phyloP scores from a whole-genome alignment of 2,888 invertebrate species.

The Penaeus monodon region DNA sequence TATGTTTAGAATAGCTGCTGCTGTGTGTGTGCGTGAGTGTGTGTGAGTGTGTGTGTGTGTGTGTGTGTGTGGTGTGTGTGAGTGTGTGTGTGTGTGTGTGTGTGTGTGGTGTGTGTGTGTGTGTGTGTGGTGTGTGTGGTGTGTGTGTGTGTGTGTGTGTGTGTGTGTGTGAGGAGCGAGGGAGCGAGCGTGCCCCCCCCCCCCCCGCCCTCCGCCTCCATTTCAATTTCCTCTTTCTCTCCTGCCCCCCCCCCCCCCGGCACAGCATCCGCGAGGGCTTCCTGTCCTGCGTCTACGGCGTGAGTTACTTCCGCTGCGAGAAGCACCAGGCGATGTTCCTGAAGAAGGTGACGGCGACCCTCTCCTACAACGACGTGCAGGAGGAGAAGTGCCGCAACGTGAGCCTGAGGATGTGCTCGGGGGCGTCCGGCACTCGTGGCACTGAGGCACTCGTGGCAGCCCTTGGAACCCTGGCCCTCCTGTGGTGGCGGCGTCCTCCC shows the following conservation, averaged over 20 bases:
- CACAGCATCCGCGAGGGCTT: slow-evolving; percentile 39
- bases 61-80: too few relatives aligned
- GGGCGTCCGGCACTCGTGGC: neutral
- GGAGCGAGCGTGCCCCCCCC: neutral
- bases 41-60: too few relatives aligned
- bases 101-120: neutral
- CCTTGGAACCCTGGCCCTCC: neutral
- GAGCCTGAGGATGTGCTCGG: slow-evolving; percentile 16
- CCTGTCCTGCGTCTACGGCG: slow-evolving; percentile 39
- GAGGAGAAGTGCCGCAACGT: slow-evolving; percentile 35
- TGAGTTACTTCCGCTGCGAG: slow-evolving; percentile 30
- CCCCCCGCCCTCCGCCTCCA: neutral
- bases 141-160: too few relatives aligned
- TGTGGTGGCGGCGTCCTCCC: too few relatives aligned
- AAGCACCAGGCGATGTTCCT: slow-evolving; percentile 41
- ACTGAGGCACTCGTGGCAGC: neutral
- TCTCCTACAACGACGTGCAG: slow-evolving; percentile 43
- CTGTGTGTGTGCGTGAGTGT: too few relatives aligned
- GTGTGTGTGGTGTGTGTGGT: neutral
- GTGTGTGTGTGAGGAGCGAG: too few relatives aligned
- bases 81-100: too few relatives aligned
- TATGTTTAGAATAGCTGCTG: too few relatives aligned
- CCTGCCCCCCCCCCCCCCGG: too few relatives aligned
- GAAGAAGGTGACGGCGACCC: slow-evolving; percentile 52
- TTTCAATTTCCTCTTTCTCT: neutral